These are phyloP conservation scores for Aphidius colemani DNA, from an alignment of 2,888 invertebrate species.

Conservation along the genomic window DNA sequence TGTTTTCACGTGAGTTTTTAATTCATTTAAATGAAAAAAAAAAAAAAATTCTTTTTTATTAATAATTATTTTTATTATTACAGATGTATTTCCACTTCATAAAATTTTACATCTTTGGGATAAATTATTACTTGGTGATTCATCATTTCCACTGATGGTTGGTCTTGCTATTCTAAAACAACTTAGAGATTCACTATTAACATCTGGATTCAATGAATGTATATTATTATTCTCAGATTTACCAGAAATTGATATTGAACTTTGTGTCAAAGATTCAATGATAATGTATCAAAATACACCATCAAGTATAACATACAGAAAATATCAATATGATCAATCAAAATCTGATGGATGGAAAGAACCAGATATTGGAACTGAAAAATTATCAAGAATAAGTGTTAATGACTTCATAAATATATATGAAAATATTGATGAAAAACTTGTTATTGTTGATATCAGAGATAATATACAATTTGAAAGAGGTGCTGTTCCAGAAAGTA, in stretches of 20 bases:
- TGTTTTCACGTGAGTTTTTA: constrained; percentile 89
- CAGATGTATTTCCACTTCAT: constrained; percentile 97
- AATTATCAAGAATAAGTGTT: constrained; percentile 78
- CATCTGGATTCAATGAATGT: constrained; percentile 97
- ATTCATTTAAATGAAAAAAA: neutral
- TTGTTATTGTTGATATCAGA: constrained; percentile 74
- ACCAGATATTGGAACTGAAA: constrained; percentile 52
- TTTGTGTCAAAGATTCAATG: constrained; percentile 86
- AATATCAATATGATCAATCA: constrained; percentile 68
- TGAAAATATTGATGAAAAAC: constrained; percentile 64
- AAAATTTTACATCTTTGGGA: constrained; percentile 99
- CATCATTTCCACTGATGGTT: constrained; percentile 91
- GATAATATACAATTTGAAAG: constrained; percentile 72
- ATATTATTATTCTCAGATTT: constrained; percentile 98
- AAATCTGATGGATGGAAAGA: constrained; percentile 52
- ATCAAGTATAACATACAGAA: constrained; percentile 82
- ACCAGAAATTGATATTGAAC: constrained; percentile 95
- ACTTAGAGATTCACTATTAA: constrained; percentile 79
- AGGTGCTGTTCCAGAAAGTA: constrained; percentile 78
- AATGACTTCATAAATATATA: constrained; percentile 80
- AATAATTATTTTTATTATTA: too few relatives aligned
- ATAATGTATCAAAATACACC: constrained; percentile 86
- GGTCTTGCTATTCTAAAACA: constrained; percentile 92
- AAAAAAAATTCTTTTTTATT: too few relatives aligned
- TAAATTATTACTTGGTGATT: constrained; percentile 88